These are phyloP conservation scores for Pristis pectinata DNA, from an alignment of 2,797 vertebrate genomes.

Conservation along the genomic window DNA sequence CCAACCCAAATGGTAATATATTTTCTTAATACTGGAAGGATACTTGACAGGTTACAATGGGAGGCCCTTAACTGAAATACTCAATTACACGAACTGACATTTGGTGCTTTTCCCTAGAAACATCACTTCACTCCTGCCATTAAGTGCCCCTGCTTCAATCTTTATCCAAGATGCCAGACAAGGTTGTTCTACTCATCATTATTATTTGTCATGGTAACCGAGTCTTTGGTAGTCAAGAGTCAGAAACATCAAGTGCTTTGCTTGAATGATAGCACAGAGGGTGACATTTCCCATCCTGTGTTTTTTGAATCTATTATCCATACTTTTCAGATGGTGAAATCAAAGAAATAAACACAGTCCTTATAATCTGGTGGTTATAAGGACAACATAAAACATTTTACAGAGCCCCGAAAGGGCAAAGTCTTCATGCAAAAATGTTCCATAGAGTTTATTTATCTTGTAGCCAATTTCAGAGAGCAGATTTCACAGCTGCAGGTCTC, in stretches of 20 bases:
- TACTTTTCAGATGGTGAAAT: not conserved
- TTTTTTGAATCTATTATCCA: not conserved
- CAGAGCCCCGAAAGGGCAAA: not conserved
- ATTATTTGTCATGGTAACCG: conserved; percentile 17
- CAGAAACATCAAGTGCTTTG: not conserved
- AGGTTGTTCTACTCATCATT: not conserved
- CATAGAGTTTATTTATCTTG: not conserved
- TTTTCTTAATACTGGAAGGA: not conserved
- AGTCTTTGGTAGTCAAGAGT: not conserved
- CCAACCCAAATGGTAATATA: not conserved
- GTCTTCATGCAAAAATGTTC: not conserved
- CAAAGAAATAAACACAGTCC: not conserved
- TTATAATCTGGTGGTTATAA: not conserved
- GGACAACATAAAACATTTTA: not conserved
- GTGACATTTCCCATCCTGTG: not conserved
- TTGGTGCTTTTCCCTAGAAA: not conserved
- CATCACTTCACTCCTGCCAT: not conserved
- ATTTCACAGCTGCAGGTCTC: not conserved
- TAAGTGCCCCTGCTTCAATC: not conserved
- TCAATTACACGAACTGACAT: not conserved
- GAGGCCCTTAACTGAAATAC: not conserved
- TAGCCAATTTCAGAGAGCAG: not conserved
- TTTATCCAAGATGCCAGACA: not conserved
- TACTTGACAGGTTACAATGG: not conserved
- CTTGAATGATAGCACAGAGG: not conserved